Conservation (phyloP, 1,140 invertebrate genomes). For the Goniozus legneri region DNA sequence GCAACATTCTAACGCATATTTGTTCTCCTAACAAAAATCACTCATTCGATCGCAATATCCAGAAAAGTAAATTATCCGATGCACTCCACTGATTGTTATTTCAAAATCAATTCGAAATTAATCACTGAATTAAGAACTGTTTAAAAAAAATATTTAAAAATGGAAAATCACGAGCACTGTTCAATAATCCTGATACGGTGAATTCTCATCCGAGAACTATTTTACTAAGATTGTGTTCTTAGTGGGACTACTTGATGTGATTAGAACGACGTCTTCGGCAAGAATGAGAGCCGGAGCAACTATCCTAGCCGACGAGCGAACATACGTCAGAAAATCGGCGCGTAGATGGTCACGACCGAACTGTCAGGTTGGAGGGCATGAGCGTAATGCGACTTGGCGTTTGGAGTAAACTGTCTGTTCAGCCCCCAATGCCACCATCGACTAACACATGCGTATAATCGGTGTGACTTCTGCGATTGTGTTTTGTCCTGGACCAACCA, state of each 20-base stretch:
- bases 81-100: not conserved
- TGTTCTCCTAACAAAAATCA: not conserved
- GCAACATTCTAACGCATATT: slow-evolving; percentile 45
- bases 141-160: not conserved
- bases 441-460: not conserved
- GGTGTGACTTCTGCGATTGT: not conserved
- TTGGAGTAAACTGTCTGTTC: slow-evolving; percentile 41
- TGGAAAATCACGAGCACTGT: not conserved
- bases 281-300: too few species aligned
- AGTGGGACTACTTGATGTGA: too few species aligned
- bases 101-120: not conserved
- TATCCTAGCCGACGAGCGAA: too few species aligned
- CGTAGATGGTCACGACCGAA: slow-evolving; percentile 34
- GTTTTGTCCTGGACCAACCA: not conserved
- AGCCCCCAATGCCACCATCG: slow-evolving; percentile 44
- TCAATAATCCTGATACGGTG: too few species aligned
- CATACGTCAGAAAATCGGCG: too few species aligned
- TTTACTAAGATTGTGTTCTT: too few species aligned
- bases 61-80: not conserved
- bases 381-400: slow-evolving; percentile 48
- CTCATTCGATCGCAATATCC: not conserved
- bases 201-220: too few species aligned
- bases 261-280: too few species aligned
- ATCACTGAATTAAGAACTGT: not conserved
- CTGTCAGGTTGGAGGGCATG: slow-evolving; percentile 47